Base-by-base conservation (phyloP, 2,113 vertebrate genomes). In the Sander lucioperca region DNA sequence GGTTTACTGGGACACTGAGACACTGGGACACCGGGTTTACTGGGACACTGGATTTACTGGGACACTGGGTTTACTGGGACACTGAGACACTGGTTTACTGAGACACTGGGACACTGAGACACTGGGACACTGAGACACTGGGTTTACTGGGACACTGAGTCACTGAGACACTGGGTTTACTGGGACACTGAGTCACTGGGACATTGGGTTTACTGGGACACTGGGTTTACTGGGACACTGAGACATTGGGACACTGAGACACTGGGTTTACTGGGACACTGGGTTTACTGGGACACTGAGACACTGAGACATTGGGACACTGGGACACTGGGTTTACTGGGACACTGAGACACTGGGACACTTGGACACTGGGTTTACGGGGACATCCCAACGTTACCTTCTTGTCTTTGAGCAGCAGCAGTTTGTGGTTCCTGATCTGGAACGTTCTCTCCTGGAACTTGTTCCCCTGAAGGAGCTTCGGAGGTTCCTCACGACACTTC, bases 381-480 rank as follows among this genome's bases (percentile, higher is more conserved):
- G 54, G 14, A 5, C 8, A 6, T 36, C 33, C 33, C 33, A 36
- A 1, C 1, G 33, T 36, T 36, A 99, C 98, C 96, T 96, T 97
- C 91, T 97, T 99, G 92, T 99, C 98, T 86, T 98, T 99, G 74
- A 99, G 96, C 80, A 99, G 91, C 62, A 99, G 92, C 68, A 99
- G 95, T 79, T 95, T 97, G 77, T 94, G 95, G 27, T 96, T 95
- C 11, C 54, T 95, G 82, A 99, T 96, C 92, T 99, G 96, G 3
- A 99, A 99, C 25, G 96, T 97, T 53, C 97, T 96, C 85, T 99
- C 98, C 91, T 99, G 98, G 86, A 99, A 99, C 58, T 95, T 96
- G 93, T 93, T 98, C 3, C 97, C 97, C 91, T 95, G 94, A 19
- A 99, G 96, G 27, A 99, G 95, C 71, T 95, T 98, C 4, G 97